phyloP scores from a whole-genome alignment of 1,140 invertebrate species.

The Zophobas atratus region DNA sequence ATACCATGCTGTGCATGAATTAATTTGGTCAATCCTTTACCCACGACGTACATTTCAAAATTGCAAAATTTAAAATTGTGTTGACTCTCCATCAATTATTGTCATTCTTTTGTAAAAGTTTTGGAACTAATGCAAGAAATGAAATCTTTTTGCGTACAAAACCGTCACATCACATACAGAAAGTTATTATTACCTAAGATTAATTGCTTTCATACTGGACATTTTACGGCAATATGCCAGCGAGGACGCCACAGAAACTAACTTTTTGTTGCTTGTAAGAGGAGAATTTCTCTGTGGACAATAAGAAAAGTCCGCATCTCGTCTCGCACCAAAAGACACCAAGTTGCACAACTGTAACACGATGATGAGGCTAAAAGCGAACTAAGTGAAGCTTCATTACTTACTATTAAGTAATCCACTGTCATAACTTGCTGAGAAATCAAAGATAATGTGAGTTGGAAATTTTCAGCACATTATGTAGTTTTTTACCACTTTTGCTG shows the following conservation, averaged over 20 bases:
- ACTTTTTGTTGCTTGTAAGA: slow-evolving; percentile 32
- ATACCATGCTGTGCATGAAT: too few species aligned
- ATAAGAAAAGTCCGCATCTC: slow-evolving; percentile 16
- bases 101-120: background rate
- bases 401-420: too few species aligned
- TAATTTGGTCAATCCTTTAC: too few species aligned
- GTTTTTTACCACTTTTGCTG: too few species aligned
- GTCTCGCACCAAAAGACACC: slow-evolving; percentile 1
- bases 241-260: slow-evolving; percentile 9
- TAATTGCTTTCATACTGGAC: slow-evolving; percentile 15
- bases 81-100: too few species aligned
- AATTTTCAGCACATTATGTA: too few species aligned
- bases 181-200: slow-evolving; percentile 24
- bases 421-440: too few species aligned
- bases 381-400: too few species aligned
- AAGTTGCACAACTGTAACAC: slow-evolving; percentile 1
- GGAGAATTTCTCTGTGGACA: slow-evolving; percentile 21
- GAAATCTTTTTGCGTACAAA: background rate
- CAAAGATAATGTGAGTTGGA: too few species aligned
- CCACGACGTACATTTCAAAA: too few species aligned
- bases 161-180: slow-evolving; percentile 13
- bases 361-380: slow-evolving; percentile 8
- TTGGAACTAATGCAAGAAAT: background rate
- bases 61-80: too few species aligned
- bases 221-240: background rate